Evolutionary conservation across 1,140 invertebrate genomes (phyloP), one percentile per base, ranked within the genome.

Genomic region (Micrasema minimum): DNA sequence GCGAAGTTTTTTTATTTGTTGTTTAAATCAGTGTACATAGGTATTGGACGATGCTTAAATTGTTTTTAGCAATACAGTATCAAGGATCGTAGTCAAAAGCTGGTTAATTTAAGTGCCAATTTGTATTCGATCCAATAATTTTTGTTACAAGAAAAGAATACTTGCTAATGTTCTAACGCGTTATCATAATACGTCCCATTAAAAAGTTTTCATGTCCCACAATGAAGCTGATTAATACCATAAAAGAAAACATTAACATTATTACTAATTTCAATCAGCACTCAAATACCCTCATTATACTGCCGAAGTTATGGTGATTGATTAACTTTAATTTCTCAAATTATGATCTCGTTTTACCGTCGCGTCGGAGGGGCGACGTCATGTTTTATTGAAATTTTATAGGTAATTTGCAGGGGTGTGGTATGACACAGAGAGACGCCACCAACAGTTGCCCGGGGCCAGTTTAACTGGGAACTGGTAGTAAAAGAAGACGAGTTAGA

Each of bases 341-440:
- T 59, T 59, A 59, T 59, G 55, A 43, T 31, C 37, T 59, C 37
- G 37, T 38, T 59, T 59, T 59, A 59, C 35, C 35, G 55, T 59
- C 55, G n/a, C n/a, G n/a, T n/a, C 35, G 16, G 9, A 18, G 37
- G 55, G 55, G 16, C 55, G 55, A 23, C n/a, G 55, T 31, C n/a
- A 22, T 45, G 57, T 51, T 72, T 69, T 64, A 75, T 75, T 75
- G 70, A 75, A 75, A 75, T 72, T 75, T 75, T 75, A 75, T 75
- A 65, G 73, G 73, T 72, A 75, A 75, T 75, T 75, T 72, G 66
- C 38, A 38, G 64, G 35, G 37, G 37, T 43, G 61, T 31, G 57
- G 16, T 18, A 16, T 31, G 53, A 59, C 18, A 59, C 18, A 41
- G 55, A 53, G 18, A 51, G 43, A 22, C 62, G 59, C 43, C 59